phyloP scores from a whole-genome alignment of 2,113 vertebrate species.

The Varanus komodoensis region DNA sequence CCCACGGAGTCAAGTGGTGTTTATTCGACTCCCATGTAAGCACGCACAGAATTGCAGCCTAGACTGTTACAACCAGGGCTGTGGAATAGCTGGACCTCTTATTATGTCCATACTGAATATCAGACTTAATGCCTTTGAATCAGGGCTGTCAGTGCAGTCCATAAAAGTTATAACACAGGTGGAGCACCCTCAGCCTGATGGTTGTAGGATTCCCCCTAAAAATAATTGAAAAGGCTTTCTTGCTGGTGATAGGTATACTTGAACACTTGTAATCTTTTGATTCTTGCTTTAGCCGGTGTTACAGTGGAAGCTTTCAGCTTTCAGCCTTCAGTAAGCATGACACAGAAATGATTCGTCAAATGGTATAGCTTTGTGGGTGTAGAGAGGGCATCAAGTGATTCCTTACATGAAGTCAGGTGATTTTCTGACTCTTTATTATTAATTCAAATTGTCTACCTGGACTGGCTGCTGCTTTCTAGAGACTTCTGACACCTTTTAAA shows the following conservation, averaged over 20 bases:
- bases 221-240: neutral
- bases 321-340: neutral
- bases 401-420: neutral
- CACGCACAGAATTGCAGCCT: too few relatives aligned
- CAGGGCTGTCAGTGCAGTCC: neutral
- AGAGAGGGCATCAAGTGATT: neutral
- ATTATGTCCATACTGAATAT: neutral
- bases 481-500: neutral
- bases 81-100: neutral
- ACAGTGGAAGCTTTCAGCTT: neutral
- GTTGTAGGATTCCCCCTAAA: neutral
- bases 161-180: neutral
- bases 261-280: accelerated
- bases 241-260: neutral
- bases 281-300: neutral
- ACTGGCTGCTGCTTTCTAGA: neutral
- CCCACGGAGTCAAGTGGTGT: too few relatives aligned
- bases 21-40: too few relatives aligned
- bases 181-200: neutral
- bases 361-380: neutral
- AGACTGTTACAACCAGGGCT: too few relatives aligned
- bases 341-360: conserved; percentile 14
- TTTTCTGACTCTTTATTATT: neutral
- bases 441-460: neutral
- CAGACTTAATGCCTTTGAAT: neutral